These are phyloP conservation scores for Ptilonorhynchus violaceus DNA, from an alignment of 2,113 vertebrate species.

Conservation along the genomic window DNA sequence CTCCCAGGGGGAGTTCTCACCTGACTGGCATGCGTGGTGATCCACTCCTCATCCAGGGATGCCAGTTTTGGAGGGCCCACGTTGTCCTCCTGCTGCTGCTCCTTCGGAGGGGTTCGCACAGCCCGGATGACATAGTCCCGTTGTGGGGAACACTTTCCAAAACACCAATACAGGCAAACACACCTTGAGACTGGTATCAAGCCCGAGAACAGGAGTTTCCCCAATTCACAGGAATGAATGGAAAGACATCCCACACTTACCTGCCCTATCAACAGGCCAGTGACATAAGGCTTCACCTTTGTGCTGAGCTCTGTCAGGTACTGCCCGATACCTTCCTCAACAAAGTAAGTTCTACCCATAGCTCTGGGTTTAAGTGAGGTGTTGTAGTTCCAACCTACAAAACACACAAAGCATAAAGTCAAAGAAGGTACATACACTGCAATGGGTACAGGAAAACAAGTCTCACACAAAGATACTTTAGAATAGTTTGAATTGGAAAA, in stretches of 20 bases:
- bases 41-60: constrained; percentile 83
- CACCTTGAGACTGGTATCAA: not conserved
- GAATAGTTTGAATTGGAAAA: not conserved
- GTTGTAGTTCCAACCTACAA: not conserved
- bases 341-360: constrained; percentile 81
- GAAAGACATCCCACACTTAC: constrained; percentile 62
- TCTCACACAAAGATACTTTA: not conserved
- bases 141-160: constrained; percentile 80
- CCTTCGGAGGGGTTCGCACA: constrained; percentile 79
- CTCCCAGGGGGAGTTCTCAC: constrained; percentile 43
- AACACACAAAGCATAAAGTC: not conserved
- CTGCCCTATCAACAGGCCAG: constrained; percentile 91
- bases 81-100: constrained; percentile 59
- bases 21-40: constrained; percentile 86
- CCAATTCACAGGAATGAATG: accelerated
- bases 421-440: not conserved
- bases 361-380: not conserved
- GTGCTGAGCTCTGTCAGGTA: constrained; percentile 72
- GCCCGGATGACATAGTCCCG: constrained; percentile 87
- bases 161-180: not conserved
- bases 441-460: not conserved
- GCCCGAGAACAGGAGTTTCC: not conserved
- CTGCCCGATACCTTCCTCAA: constrained; percentile 73
- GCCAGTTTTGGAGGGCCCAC: not conserved
- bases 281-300: constrained; percentile 61